A percentile compares a stretch with the other conserved stretches of the same genome.
Evolutionary conservation across 2,888 invertebrate species (phyloP).

Genomic region (Luffia ferchaultella): DNA sequence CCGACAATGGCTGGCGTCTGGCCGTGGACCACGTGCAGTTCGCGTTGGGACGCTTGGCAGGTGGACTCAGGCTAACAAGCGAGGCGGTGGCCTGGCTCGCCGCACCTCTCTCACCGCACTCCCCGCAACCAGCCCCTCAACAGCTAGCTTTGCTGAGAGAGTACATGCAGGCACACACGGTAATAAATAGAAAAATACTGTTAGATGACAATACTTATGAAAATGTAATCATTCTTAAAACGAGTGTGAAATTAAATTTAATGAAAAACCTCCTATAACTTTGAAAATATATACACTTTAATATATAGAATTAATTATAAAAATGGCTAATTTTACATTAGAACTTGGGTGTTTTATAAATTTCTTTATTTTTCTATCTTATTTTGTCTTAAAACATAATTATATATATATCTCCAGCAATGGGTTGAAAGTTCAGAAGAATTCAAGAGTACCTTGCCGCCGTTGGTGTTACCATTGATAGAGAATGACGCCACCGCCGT

Average conservation of each 20-base stretch:
- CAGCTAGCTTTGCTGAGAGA: slow-evolving; percentile 86
- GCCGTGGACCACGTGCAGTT: slow-evolving; percentile 97
- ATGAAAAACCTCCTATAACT: no score
- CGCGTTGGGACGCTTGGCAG: slow-evolving; percentile 90
- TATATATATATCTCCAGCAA: no score
- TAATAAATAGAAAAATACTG: slow-evolving; percentile 26
- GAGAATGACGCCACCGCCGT: slow-evolving; percentile 74
- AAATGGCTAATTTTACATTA: no score
- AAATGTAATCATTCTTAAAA: no score
- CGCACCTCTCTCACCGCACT: slow-evolving; percentile 75
- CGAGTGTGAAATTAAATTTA: no score
- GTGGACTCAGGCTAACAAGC: slow-evolving; percentile 75
- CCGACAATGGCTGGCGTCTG: slow-evolving; percentile 84
- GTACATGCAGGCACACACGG: slow-evolving; percentile 86
- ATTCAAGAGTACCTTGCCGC: slow-evolving; percentile 50
- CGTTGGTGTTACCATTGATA: slow-evolving; percentile 79
- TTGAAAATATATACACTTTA: no score
- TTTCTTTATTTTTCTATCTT: no score
- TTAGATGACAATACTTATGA: neutral
- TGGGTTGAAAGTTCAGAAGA: slow-evolving; percentile 50
- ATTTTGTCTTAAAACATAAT: no score
- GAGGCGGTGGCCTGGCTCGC: slow-evolving; percentile 80
- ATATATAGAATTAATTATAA: no score
- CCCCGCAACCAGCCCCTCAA: slow-evolving; percentile 75
- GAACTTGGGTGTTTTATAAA: no score